phyloP scores from a whole-genome alignment of 2,888 invertebrate species.

The Melieria picta region DNA sequence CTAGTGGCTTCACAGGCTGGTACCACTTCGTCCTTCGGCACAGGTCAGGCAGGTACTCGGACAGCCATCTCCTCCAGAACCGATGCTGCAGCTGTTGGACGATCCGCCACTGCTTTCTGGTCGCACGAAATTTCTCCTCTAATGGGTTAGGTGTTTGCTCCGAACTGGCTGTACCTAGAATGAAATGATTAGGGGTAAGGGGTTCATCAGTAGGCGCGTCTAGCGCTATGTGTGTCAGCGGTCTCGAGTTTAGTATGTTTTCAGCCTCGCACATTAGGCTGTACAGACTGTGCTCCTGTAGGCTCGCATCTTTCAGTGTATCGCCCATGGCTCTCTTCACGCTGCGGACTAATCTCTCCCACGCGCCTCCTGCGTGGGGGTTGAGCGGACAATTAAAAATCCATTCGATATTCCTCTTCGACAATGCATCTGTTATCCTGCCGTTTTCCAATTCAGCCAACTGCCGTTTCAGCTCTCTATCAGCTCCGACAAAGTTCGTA shows the following conservation, averaged over 20 bases:
- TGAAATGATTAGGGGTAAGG: slow-evolving; percentile 35
- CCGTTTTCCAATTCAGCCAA: not conserved
- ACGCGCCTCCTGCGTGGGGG: slow-evolving; percentile 34
- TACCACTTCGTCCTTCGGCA: slow-evolving; percentile 39
- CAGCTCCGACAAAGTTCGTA: slow-evolving; percentile 31
- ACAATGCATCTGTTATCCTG: slow-evolving; percentile 14
- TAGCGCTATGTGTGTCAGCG: slow-evolving; percentile 30
- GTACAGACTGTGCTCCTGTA: slow-evolving; percentile 7
- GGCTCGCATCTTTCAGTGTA: not conserved
- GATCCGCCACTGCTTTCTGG: slow-evolving; percentile 17
- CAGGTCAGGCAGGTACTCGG: slow-evolving; percentile 38
- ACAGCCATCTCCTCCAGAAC: slow-evolving; percentile 30
- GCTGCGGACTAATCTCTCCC: slow-evolving; percentile 36
- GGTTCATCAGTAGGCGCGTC: slow-evolving; percentile 28
- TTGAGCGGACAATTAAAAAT: slow-evolving; percentile 38
- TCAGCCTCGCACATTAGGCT: slow-evolving; percentile 25
- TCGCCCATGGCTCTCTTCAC: slow-evolving; percentile 29
- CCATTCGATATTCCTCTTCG: slow-evolving; percentile 40
- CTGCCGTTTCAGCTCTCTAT: not conserved
- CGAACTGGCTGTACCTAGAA: slow-evolving; percentile 29
- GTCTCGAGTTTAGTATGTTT: slow-evolving; percentile 32
- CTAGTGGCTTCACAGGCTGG: slow-evolving; percentile 30
- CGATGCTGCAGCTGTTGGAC: slow-evolving; percentile 9
- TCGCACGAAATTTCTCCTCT: slow-evolving; percentile 17
- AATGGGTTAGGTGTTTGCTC: slow-evolving; percentile 23